phyloP scores from a whole-genome alignment of 2,113 vertebrate genomes.

The Pelmatolapia mariae region DNA sequence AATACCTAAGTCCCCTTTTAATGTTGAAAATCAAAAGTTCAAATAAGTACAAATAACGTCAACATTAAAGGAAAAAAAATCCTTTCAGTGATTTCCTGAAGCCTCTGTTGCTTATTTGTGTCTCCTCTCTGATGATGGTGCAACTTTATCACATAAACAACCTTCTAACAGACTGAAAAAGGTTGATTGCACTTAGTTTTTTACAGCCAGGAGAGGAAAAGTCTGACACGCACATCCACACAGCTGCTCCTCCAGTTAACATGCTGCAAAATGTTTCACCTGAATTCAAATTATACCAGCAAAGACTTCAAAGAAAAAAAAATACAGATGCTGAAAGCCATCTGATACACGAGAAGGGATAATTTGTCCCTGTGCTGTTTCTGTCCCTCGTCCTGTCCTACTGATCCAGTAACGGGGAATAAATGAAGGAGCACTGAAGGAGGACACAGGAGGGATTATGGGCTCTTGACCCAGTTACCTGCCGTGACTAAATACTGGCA shows the following conservation, averaged over 20 bases:
- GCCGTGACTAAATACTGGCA: neutral
- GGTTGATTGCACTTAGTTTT: neutral
- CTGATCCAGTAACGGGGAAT: neutral
- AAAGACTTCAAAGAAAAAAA: neutral
- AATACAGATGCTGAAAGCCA: neutral
- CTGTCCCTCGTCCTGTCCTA: neutral
- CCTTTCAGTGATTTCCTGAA: neutral
- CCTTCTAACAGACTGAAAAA: neutral
- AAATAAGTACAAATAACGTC: neutral
- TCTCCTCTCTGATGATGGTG: neutral
- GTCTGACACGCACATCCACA: neutral
- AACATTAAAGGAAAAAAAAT: neutral
- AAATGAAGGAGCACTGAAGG: neutral
- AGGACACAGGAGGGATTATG: neutral
- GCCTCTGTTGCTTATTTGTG: neutral
- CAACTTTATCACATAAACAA: neutral
- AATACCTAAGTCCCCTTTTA: neutral
- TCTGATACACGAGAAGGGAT: neutral
- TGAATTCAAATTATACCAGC: neutral
- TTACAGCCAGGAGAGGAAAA: neutral
- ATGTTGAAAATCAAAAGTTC: neutral
- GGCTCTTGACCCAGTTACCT: slow-evolving; percentile 24
- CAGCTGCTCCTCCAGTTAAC: neutral
- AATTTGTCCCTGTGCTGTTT: neutral
- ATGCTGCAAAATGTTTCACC: neutral